phyloP scores from a whole-genome alignment of 1,140 invertebrate species.

The Marisa cornuarietis region DNA sequence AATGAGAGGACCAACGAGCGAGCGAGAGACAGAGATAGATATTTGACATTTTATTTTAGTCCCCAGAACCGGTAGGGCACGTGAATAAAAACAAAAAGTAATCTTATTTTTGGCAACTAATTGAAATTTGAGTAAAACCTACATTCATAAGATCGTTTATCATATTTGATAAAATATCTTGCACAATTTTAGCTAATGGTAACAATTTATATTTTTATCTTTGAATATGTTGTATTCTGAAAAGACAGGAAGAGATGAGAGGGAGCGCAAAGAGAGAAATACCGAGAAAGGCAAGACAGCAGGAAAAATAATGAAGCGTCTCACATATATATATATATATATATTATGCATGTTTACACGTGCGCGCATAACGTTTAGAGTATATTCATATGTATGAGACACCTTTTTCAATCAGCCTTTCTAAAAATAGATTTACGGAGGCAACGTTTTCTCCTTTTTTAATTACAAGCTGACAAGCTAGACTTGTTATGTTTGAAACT shows the following conservation, averaged over 20 bases:
- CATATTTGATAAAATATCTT: neutral
- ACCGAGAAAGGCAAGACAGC: neutral
- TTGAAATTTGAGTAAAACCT: neutral
- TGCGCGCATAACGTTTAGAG: too few species aligned
- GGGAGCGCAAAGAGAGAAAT: neutral
- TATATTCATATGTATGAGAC: too few species aligned
- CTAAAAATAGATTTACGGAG: too few species aligned
- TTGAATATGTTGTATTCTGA: too few species aligned
- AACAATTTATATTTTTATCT: too few species aligned
- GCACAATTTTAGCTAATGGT: too few species aligned
- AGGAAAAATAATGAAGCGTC: neutral
- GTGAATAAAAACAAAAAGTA: neutral
- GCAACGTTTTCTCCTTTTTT: too few species aligned
- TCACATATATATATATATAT: too few species aligned
- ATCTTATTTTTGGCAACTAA: slow-evolving; percentile 1
- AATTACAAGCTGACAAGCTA: too few species aligned
- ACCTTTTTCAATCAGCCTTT: too few species aligned
- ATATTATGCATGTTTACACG: too few species aligned
- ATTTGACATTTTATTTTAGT: neutral
- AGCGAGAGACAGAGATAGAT: slow-evolving; percentile 6
- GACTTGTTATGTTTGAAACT: too few species aligned
- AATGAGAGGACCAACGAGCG: neutral
- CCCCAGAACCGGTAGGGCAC: neutral
- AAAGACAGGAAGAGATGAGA: neutral
- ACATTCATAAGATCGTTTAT: neutral